Evolutionary conservation across 2,797 vertebrate genomes (phyloP).

Genomic region (Merluccius polli): DNA sequence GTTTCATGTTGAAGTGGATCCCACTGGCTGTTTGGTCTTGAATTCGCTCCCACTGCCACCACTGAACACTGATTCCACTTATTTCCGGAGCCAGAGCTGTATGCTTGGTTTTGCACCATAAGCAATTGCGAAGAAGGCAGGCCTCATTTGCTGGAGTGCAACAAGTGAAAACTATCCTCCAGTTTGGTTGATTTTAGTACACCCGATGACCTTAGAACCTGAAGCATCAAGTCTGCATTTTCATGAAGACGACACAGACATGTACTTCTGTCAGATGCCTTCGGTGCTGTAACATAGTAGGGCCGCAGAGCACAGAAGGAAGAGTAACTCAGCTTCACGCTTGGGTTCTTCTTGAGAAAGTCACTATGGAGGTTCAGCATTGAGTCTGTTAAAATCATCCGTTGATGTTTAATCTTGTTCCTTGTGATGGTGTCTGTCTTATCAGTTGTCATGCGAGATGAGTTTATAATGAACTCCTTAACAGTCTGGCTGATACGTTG

Average conservation of each 20-base stretch:
- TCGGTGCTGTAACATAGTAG: conserved; percentile 26
- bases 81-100: conserved; percentile 9
- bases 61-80: conserved; percentile 11
- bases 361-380: conserved; percentile 20
- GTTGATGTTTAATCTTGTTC: conserved; percentile 28
- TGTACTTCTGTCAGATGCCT: conserved; percentile 1
- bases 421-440: conserved; percentile 21
- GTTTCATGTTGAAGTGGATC: conserved; percentile 8
- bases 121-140: conserved; percentile 17
- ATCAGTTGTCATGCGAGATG: conserved; percentile 18
- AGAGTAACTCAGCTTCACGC: conserved; percentile 25
- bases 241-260: conserved; percentile 2
- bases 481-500: conserved; percentile 7
- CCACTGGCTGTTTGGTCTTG: conserved; percentile 13
- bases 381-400: conserved; percentile 21
- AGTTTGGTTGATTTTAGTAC: conserved; percentile 18
- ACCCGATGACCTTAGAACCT: conserved; percentile 14
- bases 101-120: conserved; percentile 12
- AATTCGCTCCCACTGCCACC: conserved; percentile 26
- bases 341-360: conserved; percentile 19
- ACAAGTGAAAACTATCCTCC: conserved; percentile 22
- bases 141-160: conserved; percentile 17
- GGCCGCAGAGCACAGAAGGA: conserved; percentile 27
- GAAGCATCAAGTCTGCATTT: conserved; percentile 21
- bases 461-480: conserved; percentile 14